phyloP scores from a whole-genome alignment of 2,113 vertebrate genomes.

The Condylura cristata region DNA sequence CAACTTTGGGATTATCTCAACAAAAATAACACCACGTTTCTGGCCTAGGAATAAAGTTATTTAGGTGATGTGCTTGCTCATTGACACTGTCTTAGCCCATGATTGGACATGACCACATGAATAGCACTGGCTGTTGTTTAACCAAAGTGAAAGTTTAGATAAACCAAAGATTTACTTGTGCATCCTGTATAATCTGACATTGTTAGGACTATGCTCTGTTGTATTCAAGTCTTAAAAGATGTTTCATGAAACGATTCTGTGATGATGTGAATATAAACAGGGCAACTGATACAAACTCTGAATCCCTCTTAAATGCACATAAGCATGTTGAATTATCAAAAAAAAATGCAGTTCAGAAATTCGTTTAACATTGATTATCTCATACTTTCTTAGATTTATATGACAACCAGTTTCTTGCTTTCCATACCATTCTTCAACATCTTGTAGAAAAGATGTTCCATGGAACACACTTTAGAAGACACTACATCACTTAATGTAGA shows the following conservation, averaged over 20 bases:
- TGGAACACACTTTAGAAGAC: background rate
- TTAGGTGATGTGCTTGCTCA: conserved; percentile 33
- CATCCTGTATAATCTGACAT: background rate
- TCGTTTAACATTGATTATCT: background rate
- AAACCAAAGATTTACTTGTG: background rate
- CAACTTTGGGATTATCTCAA: background rate
- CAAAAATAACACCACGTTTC: background rate
- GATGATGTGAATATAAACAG: background rate
- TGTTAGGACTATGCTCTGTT: background rate
- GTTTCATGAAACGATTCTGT: background rate
- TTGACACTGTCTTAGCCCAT: background rate
- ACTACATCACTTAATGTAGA: background rate
- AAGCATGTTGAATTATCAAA: background rate
- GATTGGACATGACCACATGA: background rate
- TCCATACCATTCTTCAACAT: background rate
- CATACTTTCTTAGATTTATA: background rate
- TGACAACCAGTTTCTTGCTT: background rate
- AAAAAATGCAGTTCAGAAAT: background rate
- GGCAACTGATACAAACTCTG: background rate
- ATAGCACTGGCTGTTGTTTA: background rate
- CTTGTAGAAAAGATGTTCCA: background rate
- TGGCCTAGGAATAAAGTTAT: background rate
- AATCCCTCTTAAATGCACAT: background rate
- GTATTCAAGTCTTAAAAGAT: background rate
- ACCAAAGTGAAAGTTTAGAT: background rate